Evolutionary conservation across 2,113 vertebrate species (phyloP), one percentile per base, ranked within the genome.

Genomic region (Eupsittula cactorum): DNA sequence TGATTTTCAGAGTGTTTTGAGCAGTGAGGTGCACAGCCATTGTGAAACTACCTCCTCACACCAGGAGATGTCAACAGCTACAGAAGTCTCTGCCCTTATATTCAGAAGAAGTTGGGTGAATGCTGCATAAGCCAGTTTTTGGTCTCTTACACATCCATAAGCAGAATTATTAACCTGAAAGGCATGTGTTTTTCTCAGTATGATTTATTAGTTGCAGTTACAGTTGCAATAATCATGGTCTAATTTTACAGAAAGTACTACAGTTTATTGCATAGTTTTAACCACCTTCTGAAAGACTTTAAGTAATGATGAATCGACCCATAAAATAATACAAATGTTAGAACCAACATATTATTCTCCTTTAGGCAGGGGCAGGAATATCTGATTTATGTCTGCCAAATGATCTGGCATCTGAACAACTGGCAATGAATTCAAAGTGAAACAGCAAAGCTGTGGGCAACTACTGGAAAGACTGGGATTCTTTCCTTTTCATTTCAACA

Each of bases 371-470:
- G 89, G 82, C 73, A 95, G 50, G 62, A 67, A 33, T 75, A 77
- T 84, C 79, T 83, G 55, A 88, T 74, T 86, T 74, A 77, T 16
- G 31, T 44, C 86, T 88, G 80, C 75, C 73, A 90, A 87, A 78
- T 42, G 31, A 92, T 88, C 46, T 92, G 94, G 95, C 90, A 63
- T 59, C 64, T 42, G 53, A 90, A 62, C 80, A 88, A 70, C 85
- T 94, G 86, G 92, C 93, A 95, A 41, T 7, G 75, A 62, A 94
- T 73, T 83, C 86, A 91, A 96, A 96, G 93, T 16, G 55, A 81
- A 88, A 42, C 16, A 87, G 33, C 65, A 76, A 63, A 94, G 67
- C 88, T 86, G 82, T 52, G 82, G 70, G 92, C 62, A 93, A 65
- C 73, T 5, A 0, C 76, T 86, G 83, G 53, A 27, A 76, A 88